Base-by-base conservation (phyloP, 2,797 vertebrate species). In the Malacoctenus gilli region DNA sequence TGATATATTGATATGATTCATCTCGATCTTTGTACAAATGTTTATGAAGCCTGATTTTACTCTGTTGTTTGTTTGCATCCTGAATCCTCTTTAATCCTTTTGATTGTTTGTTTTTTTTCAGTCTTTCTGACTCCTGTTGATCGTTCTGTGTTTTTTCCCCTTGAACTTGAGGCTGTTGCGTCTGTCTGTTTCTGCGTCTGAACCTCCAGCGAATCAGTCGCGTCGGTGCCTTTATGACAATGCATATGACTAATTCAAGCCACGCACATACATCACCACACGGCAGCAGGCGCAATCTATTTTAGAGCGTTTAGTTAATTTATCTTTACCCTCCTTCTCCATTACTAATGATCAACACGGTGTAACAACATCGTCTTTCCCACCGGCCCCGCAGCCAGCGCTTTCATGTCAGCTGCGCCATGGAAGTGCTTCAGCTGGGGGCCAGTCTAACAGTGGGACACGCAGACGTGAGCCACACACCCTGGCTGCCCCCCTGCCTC, bases 301-400 rank as follows among this genome's bases (percentile, higher is more conserved):
- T 69, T 70, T 38, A 31, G 4, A 12, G 23, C 25, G 25, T 41
- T 59, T 47, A 61, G 25, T 62, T 63, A 16, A 71, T 80, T 61
- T 54, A 56, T 38, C 31, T 48, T 22, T 16, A 8, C 15, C 54
- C 54, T 68, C 49, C 44, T 47, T 56, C 35, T 60, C 34, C 32
- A 46, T 71, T 53, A 53, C 64, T 81, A 64, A 80, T 72, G 71
- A 87, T 63, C 64, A 79, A 51, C 51, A 55, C 30, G 12, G 48
- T 37, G 32, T 62, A 77, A 50, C 41, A 59, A 68, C 36, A 69
- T 77, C 44, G 71, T 73, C 57, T 60, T 41, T 12, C 13, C 32
- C 52, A 57, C 23, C 53, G 37, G 49, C 41, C 22, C 16, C 3
- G 42, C 36, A 63, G 63, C 5, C 6, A 55, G 6, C 28, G 31